phyloP scores from a whole-genome alignment of 2,888 invertebrate species.

The Chloromyia formosa region DNA sequence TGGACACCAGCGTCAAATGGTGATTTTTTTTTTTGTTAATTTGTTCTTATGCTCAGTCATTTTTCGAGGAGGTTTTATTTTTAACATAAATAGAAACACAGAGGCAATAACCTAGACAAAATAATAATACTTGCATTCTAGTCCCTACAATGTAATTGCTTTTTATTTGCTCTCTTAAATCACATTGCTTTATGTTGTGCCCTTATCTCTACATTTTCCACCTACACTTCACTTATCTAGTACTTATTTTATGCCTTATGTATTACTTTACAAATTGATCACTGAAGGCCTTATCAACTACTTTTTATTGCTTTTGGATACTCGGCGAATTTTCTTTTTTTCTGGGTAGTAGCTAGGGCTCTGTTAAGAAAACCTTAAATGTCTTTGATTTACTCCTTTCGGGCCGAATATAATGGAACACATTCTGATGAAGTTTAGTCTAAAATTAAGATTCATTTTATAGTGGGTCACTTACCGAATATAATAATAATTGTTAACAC shows the following conservation, averaged over 20 bases:
- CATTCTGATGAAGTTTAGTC: neutral
- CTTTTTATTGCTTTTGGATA: conserved; percentile 59
- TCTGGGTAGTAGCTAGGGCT: conserved; percentile 40
- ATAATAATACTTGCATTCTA: neutral
- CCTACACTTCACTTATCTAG: conserved; percentile 5
- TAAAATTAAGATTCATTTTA: neutral
- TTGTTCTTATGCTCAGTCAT: too few species aligned
- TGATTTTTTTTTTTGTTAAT: too few species aligned
- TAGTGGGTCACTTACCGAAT: neutral
- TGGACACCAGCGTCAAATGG: too few species aligned
- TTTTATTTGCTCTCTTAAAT: conserved; percentile 24
- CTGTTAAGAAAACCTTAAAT: conserved; percentile 32
- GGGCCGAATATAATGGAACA: neutral
- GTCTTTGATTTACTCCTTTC: neutral
- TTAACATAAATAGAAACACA: neutral
- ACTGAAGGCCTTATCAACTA: conserved; percentile 54
- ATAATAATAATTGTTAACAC: neutral
- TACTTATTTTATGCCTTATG: conserved; percentile 13
- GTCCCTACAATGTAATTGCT: conserved; percentile 3
- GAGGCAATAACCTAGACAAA: too few species aligned
- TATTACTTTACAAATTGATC: conserved; percentile 49
- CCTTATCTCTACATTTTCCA: neutral
- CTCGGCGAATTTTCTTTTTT: conserved; percentile 35
- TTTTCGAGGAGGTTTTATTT: neutral
- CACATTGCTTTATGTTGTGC: conserved; percentile 21